phyloP scores from a whole-genome alignment of 2,113 vertebrate genomes.

The Corythaeola cristata region DNA sequence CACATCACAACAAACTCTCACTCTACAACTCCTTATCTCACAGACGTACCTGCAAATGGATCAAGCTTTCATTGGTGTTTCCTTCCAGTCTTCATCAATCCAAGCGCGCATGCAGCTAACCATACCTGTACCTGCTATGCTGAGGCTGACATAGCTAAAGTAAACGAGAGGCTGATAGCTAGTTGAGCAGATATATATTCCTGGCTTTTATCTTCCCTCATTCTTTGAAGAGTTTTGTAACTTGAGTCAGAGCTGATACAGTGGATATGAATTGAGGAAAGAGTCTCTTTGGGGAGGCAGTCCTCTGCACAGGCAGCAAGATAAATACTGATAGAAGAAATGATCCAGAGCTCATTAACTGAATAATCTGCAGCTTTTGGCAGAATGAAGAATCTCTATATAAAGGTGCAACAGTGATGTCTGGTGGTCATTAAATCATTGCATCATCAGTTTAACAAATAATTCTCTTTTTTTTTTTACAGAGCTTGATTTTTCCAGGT shows the following conservation, averaged over 20 bases:
- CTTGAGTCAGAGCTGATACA: not conserved
- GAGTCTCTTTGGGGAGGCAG: not conserved
- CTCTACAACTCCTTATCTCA: not conserved
- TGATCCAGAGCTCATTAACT: not conserved
- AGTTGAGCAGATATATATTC: not conserved
- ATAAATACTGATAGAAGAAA: not conserved
- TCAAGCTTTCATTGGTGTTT: not conserved
- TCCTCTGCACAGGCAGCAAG: fast-evolving
- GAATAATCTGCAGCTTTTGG: not conserved
- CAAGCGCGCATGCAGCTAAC: not conserved
- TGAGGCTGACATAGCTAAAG: not conserved
- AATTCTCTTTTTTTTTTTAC: not conserved
- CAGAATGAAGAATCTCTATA: not conserved
- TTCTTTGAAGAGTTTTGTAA: not conserved
- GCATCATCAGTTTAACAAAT: not conserved
- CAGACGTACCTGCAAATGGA: not conserved
- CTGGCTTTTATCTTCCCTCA: not conserved
- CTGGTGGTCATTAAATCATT: not conserved
- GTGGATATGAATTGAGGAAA: not conserved
- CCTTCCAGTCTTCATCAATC: not conserved
- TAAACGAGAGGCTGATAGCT: not conserved
- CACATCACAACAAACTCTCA: not conserved
- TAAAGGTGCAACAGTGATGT: not conserved
- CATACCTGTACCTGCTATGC: not conserved
- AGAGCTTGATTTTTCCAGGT: not conserved